Evolutionary conservation across 2,797 vertebrate species (phyloP).

Genomic region (Perdix hodgsoniae): DNA sequence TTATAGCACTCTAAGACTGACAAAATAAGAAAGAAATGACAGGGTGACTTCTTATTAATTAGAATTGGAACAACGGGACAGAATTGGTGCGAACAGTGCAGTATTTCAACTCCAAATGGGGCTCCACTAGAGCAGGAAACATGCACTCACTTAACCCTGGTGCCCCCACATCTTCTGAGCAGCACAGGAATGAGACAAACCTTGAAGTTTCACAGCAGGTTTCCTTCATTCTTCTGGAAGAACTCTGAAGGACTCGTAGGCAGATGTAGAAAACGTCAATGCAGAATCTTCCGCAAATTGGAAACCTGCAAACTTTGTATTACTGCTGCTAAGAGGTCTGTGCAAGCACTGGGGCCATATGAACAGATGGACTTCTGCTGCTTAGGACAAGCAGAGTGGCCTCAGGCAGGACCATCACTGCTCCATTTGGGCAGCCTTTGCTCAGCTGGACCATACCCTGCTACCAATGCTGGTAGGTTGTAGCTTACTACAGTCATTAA

Average conservation of each 20-base stretch:
- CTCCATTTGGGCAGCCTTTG: not conserved
- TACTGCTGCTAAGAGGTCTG: not conserved
- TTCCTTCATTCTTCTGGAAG: not conserved
- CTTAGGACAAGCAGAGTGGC: rapidly evolving
- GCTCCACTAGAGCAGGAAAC: not conserved
- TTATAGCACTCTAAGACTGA: not conserved
- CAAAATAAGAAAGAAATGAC: not conserved
- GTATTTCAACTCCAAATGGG: not conserved
- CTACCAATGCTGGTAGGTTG: rapidly evolving
- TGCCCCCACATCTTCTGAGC: not conserved
- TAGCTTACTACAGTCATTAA: not conserved
- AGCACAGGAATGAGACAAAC: not conserved
- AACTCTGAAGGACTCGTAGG: not conserved
- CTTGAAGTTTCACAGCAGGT: not conserved
- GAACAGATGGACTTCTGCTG: not conserved
- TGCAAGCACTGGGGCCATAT: not conserved
- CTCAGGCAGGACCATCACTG: not conserved
- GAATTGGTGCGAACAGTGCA: not conserved
- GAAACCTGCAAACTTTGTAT: not conserved
- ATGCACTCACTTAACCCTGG: rapidly evolving
- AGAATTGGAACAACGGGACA: not conserved
- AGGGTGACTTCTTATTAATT: not conserved
- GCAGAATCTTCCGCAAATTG: not conserved
- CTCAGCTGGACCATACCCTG: not conserved
- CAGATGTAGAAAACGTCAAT: not conserved